Evolutionary conservation across 2,113 vertebrate species (phyloP).

Genomic region (Onychostruthus taczanowskii): DNA sequence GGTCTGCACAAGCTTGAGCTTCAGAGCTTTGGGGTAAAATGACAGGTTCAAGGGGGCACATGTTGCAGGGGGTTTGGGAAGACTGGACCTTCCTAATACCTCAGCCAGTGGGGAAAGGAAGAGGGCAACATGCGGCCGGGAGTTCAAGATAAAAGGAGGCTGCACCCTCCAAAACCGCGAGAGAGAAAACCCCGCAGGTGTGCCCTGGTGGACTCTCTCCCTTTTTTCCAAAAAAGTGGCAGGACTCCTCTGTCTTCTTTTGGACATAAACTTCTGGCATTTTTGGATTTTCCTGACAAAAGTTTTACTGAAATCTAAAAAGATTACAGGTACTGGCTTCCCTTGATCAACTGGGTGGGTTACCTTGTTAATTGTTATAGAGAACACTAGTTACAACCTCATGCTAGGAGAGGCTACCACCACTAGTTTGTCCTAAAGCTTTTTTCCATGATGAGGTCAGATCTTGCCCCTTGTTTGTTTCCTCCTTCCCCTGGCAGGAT

Average conservation of each 20-base stretch:
- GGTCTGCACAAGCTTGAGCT: neutral
- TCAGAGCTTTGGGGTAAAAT: neutral
- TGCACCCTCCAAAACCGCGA: rapidly evolving
- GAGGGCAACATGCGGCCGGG: rapidly evolving
- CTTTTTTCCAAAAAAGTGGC: neutral
- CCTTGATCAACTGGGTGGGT: neutral
- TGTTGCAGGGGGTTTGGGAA: rapidly evolving
- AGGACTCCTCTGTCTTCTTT: neutral
- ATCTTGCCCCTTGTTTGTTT: neutral
- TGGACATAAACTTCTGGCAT: too few species aligned
- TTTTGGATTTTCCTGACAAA: neutral
- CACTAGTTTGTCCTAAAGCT: neutral
- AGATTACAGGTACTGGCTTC: neutral
- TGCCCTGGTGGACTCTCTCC: neutral
- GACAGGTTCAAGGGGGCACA: neutral
- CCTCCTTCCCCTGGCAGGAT: neutral
- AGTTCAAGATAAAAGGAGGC: neutral
- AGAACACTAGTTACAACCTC: too few species aligned
- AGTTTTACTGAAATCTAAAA: neutral
- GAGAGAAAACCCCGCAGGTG: rapidly evolving
- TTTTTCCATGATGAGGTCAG: neutral
- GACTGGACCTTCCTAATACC: neutral
- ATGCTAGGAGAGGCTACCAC: neutral
- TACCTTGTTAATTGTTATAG: neutral
- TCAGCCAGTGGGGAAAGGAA: neutral